phyloP scores from a whole-genome alignment of 2,797 vertebrate species.

The Falco cherrug region DNA sequence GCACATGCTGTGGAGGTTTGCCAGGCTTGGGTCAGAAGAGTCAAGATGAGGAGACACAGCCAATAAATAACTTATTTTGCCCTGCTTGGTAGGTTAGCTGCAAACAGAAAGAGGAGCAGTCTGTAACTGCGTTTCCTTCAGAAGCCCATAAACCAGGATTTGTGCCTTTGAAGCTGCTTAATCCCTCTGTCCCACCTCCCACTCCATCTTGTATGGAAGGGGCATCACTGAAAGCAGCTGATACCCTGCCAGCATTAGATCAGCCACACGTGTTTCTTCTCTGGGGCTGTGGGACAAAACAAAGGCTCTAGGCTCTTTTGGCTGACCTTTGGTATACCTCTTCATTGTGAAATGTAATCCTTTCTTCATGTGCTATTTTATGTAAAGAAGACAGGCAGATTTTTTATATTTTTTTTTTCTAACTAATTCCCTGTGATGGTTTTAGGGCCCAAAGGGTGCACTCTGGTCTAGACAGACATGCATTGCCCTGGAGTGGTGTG shows the following conservation, averaged over 20 bases:
- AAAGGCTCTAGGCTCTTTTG: not conserved
- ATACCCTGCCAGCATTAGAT: not conserved
- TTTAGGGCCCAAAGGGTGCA: not conserved
- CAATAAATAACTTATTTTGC: not conserved
- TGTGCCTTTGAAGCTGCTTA: not conserved
- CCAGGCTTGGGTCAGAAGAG: not conserved
- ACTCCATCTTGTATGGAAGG: not conserved
- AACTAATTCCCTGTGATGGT: not conserved
- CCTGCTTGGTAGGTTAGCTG: not conserved
- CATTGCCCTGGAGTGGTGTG: not conserved
- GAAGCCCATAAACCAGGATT: not conserved
- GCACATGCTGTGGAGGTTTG: not conserved
- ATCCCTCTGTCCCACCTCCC: not conserved
- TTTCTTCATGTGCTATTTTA: not conserved
- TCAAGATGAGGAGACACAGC: not conserved
- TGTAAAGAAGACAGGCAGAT: not conserved
- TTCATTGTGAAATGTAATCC: not conserved
- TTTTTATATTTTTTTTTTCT: not conserved
- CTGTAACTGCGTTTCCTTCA: not conserved
- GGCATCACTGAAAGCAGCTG: not conserved
- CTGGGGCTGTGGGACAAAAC: not conserved
- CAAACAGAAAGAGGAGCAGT: not conserved
- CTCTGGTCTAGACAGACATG: rapidly evolving
- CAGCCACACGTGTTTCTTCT: not conserved
- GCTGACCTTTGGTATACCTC: not conserved